phyloP scores from a whole-genome alignment of 1,140 invertebrate species.

The Paraescarpia echinospica region DNA sequence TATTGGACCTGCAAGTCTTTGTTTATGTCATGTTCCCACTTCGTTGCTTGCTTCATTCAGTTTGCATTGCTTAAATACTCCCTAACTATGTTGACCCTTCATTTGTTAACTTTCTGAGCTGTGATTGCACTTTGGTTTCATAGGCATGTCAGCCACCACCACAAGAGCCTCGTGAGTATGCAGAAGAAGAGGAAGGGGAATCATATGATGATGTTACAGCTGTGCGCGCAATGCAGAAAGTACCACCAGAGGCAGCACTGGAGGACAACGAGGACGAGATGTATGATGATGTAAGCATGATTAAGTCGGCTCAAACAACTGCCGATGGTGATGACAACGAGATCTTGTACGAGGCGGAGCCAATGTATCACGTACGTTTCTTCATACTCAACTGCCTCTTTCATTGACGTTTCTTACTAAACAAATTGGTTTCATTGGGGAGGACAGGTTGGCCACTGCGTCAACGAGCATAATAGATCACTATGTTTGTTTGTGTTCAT shows the following conservation, averaged over 20 bases:
- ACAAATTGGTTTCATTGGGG: not conserved
- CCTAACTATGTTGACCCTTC: no score
- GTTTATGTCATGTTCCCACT: no score
- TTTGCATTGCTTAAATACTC: no score
- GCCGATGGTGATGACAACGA: conserved; percentile 31
- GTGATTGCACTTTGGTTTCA: not conserved
- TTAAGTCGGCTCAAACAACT: not conserved
- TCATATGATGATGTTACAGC: conserved; percentile 24
- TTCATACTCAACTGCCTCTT: conserved; percentile 18
- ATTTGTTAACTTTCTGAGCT: not conserved
- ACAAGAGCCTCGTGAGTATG: not conserved
- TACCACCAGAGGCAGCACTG: not conserved
- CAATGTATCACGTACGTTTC: conserved; percentile 23
- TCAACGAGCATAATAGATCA: no score
- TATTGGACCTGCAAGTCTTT: no score
- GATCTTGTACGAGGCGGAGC: conserved; percentile 19
- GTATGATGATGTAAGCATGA: conserved; percentile 19
- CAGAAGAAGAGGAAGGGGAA: conserved; percentile 30
- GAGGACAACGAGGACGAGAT: not conserved
- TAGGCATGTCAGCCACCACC: not conserved
- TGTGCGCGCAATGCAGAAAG: not conserved
- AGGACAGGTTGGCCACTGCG: no score
- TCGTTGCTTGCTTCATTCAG: no score
- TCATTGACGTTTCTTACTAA: not conserved
- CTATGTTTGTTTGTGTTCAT: no score